A percentile compares a stretch with the other conserved stretches of the same genome.
Conservation (phyloP, 2,888 invertebrate species). For the Cataglyphis altisquamis region DNA sequence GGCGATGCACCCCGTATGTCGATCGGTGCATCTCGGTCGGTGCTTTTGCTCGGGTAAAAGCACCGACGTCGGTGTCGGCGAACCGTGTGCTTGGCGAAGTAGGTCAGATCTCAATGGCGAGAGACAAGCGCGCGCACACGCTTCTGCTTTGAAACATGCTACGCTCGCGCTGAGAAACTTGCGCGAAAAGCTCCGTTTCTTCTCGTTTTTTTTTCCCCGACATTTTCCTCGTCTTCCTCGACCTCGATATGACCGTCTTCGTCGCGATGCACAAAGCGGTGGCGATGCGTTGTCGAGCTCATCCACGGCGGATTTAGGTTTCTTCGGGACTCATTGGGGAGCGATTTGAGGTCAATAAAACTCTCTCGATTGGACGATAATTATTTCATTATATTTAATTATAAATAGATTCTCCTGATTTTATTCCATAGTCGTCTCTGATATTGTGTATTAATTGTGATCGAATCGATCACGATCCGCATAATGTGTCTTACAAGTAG, state of each 20-base stretch:
- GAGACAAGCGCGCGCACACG: slow-evolving; percentile 50
- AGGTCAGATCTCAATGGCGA: slow-evolving; percentile 79
- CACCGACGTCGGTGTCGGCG: slow-evolving; percentile 67
- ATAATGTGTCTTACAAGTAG: background rate
- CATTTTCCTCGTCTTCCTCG: background rate
- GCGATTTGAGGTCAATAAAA: slow-evolving; percentile 2
- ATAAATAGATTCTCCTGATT: background rate
- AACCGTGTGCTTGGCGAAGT: slow-evolving; percentile 74
- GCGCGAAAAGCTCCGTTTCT: slow-evolving; percentile 51
- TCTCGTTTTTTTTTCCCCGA: background rate
- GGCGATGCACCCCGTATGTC: slow-evolving; percentile 50
- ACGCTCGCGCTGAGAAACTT: slow-evolving; percentile 57
- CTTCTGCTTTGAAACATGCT: slow-evolving; percentile 77
- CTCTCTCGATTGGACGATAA: background rate
- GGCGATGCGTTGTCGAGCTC: slow-evolving; percentile 37
- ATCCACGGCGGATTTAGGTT: slow-evolving; percentile 26
- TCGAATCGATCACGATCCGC: background rate
- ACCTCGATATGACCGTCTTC: slow-evolving; percentile 15
- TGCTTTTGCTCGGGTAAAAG: slow-evolving; percentile 73
- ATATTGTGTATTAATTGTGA: background rate
- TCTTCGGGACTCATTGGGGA: slow-evolving; percentile 22
- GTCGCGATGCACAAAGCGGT: slow-evolving; percentile 40
- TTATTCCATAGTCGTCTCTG: background rate
- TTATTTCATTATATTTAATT: slow-evolving; percentile 1
- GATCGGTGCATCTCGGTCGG: slow-evolving; percentile 60